Conservation (phyloP, 2,888 invertebrate genomes). For the Ochlodes sylvanus region DNA sequence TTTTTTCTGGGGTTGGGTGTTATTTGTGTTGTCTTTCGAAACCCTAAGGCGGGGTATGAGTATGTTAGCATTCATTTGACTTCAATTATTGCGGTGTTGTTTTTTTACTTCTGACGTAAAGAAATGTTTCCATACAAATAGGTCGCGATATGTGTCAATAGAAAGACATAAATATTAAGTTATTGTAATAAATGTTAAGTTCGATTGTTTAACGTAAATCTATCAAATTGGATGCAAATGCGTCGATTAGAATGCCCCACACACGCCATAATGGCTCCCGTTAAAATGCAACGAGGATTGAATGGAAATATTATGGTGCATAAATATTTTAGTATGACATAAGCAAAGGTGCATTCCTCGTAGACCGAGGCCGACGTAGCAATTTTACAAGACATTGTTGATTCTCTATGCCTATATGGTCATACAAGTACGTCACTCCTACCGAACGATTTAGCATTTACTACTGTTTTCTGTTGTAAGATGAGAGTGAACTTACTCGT, state of each 20-base stretch:
- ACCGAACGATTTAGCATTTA: slow-evolving; percentile 4
- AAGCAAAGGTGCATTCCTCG: slow-evolving; percentile 34
- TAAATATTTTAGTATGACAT: slow-evolving; percentile 38
- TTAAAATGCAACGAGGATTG: slow-evolving; percentile 38
- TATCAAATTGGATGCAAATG: slow-evolving; percentile 32
- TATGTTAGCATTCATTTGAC: no score
- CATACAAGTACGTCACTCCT: slow-evolving; percentile 1
- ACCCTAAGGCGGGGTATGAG: no score
- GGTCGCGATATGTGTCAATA: background rate
- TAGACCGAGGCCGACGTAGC: slow-evolving; percentile 9
- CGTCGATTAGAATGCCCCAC: slow-evolving; percentile 32
- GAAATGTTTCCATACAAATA: background rate
- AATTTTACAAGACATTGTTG: slow-evolving; percentile 23
- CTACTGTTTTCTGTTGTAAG: background rate
- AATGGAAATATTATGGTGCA: slow-evolving; percentile 38
- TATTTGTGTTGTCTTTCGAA: no score
- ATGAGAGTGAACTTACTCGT: no score
- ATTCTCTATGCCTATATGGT: slow-evolving; percentile 18
- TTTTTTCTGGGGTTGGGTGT: no score
- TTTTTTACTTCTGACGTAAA: no score
- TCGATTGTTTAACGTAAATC: slow-evolving; percentile 28
- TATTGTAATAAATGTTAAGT: slow-evolving; percentile 18
- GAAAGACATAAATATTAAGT: slow-evolving; percentile 8
- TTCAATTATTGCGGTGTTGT: no score
- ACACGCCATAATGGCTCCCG: slow-evolving; percentile 35